These are phyloP conservation scores for Carpatolechia fugitivella DNA, from an alignment of 2,888 invertebrate genomes.

Conservation along the genomic window DNA sequence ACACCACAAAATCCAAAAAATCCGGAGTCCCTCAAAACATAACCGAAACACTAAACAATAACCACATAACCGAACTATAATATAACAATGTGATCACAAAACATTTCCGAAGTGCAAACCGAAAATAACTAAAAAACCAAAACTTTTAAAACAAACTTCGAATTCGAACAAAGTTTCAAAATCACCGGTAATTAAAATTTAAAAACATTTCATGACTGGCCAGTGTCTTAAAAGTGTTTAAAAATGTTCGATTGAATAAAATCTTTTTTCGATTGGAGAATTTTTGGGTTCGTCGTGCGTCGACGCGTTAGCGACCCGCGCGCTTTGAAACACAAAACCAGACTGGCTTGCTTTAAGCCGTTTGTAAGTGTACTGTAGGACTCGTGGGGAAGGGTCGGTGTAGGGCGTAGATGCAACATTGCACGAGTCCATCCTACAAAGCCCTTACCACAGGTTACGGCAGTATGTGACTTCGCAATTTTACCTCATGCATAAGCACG, in stretches of 20 bases:
- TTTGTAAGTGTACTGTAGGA: slow-evolving; percentile 76
- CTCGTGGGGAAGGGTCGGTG: slow-evolving; percentile 76
- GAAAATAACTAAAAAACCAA: slow-evolving; percentile 40
- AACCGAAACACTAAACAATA: slow-evolving; percentile 50
- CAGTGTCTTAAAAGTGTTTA: slow-evolving; percentile 29
- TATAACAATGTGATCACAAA: slow-evolving; percentile 58
- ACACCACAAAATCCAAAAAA: slow-evolving; percentile 31
- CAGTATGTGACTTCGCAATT: slow-evolving; percentile 28
- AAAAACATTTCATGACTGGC: slow-evolving; percentile 41
- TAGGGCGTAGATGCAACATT: slow-evolving; percentile 74
- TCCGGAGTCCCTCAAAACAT: slow-evolving; percentile 32
- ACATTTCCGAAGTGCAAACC: slow-evolving; percentile 35
- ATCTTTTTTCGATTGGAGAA: slow-evolving; percentile 57
- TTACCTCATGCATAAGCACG: not conserved
- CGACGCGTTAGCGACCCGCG: slow-evolving; percentile 64
- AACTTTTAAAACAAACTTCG: slow-evolving; percentile 57
- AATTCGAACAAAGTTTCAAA: slow-evolving; percentile 44
- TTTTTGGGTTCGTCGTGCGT: slow-evolving; percentile 41
- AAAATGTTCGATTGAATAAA: slow-evolving; percentile 25
- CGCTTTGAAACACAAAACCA: slow-evolving; percentile 73
- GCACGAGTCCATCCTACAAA: slow-evolving; percentile 67
- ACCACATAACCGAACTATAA: slow-evolving; percentile 49
- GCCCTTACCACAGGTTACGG: slow-evolving; percentile 58
- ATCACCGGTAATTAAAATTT: slow-evolving; percentile 32
- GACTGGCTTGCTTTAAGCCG: slow-evolving; percentile 73